phyloP scores from a whole-genome alignment of 2,888 invertebrate genomes.

The Criorhina ranunculi region DNA sequence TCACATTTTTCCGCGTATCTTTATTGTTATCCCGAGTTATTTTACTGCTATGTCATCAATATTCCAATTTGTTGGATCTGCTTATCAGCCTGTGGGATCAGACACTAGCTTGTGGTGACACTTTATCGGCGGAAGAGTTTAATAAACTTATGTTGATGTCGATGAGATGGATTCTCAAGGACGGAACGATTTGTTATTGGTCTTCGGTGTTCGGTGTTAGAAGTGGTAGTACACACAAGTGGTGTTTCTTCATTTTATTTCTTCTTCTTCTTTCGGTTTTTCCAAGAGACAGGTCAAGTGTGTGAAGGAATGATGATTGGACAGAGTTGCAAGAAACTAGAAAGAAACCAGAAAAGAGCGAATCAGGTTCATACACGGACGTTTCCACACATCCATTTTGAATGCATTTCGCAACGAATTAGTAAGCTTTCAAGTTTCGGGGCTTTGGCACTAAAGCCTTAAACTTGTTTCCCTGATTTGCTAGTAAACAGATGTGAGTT shows the following conservation, averaged over 20 bases:
- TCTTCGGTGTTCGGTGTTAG: too few relatives aligned
- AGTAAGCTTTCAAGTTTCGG: too few relatives aligned
- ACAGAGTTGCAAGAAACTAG: too few relatives aligned
- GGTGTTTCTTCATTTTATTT: neutral
- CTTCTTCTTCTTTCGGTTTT: neutral
- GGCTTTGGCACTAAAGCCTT: too few relatives aligned
- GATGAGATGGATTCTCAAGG: slow-evolving; percentile 29
- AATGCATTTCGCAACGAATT: too few relatives aligned
- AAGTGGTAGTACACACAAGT: neutral
- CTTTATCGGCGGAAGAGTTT: slow-evolving; percentile 18
- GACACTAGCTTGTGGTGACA: slow-evolving; percentile 19
- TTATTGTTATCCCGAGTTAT: slow-evolving; percentile 47
- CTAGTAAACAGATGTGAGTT: too few relatives aligned
- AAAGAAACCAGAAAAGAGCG: too few relatives aligned
- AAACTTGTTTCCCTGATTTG: too few relatives aligned
- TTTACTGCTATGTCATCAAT: slow-evolving; percentile 29
- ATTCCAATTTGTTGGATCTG: slow-evolving; percentile 39
- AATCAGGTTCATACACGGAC: too few relatives aligned
- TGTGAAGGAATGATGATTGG: too few relatives aligned
- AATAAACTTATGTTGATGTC: slow-evolving; percentile 10
- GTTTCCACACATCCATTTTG: too few relatives aligned
- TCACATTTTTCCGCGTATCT: slow-evolving; percentile 42
- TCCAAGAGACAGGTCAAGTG: too few relatives aligned
- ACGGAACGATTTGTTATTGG: slow-evolving; percentile 7
- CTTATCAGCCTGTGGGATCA: slow-evolving; percentile 27